Conservation (phyloP, 2,113 vertebrate genomes). For the Noctilio leporinus region DNA sequence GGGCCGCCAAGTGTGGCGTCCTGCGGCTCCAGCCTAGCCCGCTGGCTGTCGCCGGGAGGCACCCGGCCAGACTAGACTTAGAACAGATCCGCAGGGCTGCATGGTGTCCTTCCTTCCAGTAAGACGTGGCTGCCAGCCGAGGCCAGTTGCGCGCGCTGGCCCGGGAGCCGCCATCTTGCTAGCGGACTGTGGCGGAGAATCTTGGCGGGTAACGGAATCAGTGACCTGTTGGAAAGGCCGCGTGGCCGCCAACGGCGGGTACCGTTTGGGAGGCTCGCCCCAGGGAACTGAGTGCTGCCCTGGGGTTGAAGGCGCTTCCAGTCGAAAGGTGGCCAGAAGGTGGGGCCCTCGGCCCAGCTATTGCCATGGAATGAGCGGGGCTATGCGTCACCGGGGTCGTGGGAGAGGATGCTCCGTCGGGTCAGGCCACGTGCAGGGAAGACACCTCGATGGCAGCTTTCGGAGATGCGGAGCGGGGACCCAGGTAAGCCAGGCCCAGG, state of each 20-base stretch:
- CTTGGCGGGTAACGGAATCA: neutral
- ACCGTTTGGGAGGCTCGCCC: neutral
- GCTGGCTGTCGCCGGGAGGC: slow-evolving; percentile 81
- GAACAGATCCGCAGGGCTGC: slow-evolving; percentile 84
- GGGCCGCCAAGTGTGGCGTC: slow-evolving; percentile 65
- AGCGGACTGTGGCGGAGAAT: no score
- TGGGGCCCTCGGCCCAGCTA: neutral
- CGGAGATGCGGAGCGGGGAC: neutral
- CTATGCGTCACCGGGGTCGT: neutral
- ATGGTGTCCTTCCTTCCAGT: neutral
- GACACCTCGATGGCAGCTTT: neutral
- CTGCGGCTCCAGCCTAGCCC: slow-evolving; percentile 86
- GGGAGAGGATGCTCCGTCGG: no score
- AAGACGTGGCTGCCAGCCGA: fast-evolving
- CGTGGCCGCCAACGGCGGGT: neutral
- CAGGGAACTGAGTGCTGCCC: neutral
- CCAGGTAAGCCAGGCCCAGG: neutral
- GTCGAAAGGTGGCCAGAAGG: neutral
- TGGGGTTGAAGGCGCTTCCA: fast-evolving
- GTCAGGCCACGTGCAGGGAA: fast-evolving
- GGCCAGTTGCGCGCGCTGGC: neutral
- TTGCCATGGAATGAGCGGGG: neutral
- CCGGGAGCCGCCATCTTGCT: neutral
- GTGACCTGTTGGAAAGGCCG: fast-evolving
- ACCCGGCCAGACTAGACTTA: slow-evolving; percentile 81